phyloP scores from a whole-genome alignment of 1,140 invertebrate species.

The Aporrectodea caliginosa region DNA sequence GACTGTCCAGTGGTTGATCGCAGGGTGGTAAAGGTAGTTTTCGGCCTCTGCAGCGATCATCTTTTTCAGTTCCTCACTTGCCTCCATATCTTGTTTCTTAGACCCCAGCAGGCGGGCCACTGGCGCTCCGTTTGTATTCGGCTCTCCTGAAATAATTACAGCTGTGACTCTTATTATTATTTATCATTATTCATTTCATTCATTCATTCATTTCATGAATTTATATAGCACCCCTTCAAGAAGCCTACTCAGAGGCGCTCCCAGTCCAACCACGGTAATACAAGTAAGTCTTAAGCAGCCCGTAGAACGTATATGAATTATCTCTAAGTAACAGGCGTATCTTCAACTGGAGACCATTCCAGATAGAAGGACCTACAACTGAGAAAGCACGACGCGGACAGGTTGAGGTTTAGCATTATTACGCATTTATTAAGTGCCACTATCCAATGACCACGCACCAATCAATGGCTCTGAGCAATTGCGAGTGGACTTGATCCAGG shows the following conservation, averaged over 20 bases:
- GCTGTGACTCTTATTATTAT: neutral
- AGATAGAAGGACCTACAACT: no score
- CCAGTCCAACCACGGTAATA: neutral
- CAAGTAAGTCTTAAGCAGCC: neutral
- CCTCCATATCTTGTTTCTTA: slow-evolving; percentile 40
- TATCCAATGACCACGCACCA: no score
- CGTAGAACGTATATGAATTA: neutral
- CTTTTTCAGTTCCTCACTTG: slow-evolving; percentile 45
- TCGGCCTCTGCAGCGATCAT: slow-evolving; percentile 72
- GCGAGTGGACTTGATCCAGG: no score
- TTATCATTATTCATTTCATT: neutral
- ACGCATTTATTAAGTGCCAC: no score
- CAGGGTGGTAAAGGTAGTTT: slow-evolving; percentile 84
- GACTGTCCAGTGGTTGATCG: slow-evolving; percentile 73
- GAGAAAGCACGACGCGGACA: no score
- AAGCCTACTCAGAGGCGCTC: no score
- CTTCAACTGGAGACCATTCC: no score
- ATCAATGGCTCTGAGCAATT: no score
- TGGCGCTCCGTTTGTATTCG: slow-evolving; percentile 33
- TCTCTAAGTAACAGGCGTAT: no score
- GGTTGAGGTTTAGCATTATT: no score
- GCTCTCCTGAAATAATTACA: slow-evolving; percentile 22
- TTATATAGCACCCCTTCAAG: no score
- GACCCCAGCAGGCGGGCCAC: slow-evolving; percentile 30
- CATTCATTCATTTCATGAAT: no score